These are phyloP conservation scores for Salminus brasiliensis DNA, from an alignment of 2,113 vertebrate species.

Conservation along the genomic window DNA sequence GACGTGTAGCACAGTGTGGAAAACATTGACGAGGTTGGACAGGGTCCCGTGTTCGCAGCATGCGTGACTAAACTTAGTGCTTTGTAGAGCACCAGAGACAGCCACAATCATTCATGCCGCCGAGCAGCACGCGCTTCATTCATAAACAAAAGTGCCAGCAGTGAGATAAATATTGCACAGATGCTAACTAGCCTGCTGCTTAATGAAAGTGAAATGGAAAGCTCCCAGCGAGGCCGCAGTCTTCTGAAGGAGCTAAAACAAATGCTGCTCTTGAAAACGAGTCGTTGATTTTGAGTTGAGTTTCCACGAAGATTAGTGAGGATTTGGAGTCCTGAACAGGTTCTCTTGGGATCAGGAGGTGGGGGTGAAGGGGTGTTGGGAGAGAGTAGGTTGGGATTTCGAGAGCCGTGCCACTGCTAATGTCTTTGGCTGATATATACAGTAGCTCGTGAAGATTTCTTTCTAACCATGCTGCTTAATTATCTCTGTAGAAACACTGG, in stretches of 20 bases:
- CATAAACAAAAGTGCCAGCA: slow-evolving; percentile 55
- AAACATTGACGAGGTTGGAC: slow-evolving; percentile 49
- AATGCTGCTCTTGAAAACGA: slow-evolving; percentile 65
- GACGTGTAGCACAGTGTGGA: slow-evolving; percentile 8
- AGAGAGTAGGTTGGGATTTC: no score
- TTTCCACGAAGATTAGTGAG: slow-evolving; percentile 73
- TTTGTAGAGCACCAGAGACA: slow-evolving; percentile 21
- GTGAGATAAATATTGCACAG: slow-evolving; percentile 53
- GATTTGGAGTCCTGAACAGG: slow-evolving; percentile 67
- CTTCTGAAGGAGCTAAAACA: slow-evolving; percentile 60
- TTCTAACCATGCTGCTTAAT: slow-evolving; percentile 41
- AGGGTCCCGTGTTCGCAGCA: slow-evolving; percentile 46
- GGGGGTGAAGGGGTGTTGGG: slow-evolving; percentile 39
- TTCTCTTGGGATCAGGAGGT: slow-evolving; percentile 51
- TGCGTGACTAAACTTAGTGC: slow-evolving; percentile 55
- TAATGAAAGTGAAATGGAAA: slow-evolving; percentile 37
- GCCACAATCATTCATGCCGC: slow-evolving; percentile 53
- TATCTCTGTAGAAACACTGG: slow-evolving; percentile 31
- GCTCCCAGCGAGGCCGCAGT: slow-evolving; percentile 15
- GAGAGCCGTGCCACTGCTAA: slow-evolving; percentile 58
- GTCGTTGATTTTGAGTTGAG: slow-evolving; percentile 63
- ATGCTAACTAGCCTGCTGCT: slow-evolving; percentile 29
- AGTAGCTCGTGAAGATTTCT: slow-evolving; percentile 46
- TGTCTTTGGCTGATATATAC: slow-evolving; percentile 52
- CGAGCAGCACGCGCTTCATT: slow-evolving; percentile 55